A percentile compares a stretch with the other conserved stretches of the same genome.
These are phyloP conservation scores for Thomomys bottae DNA, from an alignment of 2,113 vertebrate species.

Conservation along the genomic window DNA sequence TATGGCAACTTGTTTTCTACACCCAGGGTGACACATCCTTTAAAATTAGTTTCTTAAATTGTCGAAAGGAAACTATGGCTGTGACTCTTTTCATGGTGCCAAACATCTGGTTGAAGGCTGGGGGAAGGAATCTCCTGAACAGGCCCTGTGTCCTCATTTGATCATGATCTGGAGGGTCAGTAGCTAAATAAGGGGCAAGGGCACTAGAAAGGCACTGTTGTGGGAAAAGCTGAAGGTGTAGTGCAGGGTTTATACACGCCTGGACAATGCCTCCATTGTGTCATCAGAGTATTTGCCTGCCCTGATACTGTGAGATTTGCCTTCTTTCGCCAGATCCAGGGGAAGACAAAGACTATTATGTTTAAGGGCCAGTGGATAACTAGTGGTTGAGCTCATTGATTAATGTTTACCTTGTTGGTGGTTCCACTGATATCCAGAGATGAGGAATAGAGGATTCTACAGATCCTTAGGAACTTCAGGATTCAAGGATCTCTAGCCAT, in stretches of 20 bases:
- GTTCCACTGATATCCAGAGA: not conserved
- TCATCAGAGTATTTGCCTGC: constrained; percentile 25
- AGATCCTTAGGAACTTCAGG: not conserved
- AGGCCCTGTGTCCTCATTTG: constrained; percentile 54
- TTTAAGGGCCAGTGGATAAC: constrained; percentile 36
- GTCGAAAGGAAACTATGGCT: constrained; percentile 65
- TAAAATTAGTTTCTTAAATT: constrained; percentile 75
- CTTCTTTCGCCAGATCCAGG: constrained; percentile 54
- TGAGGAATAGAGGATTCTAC: not conserved
- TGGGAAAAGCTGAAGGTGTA: not conserved
- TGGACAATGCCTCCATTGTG: not conserved
- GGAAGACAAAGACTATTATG: not conserved
- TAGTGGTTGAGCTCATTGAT: accelerated
- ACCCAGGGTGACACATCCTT: constrained; percentile 48
- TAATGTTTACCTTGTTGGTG: not conserved
- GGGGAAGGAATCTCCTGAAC: not conserved
- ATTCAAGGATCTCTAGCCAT: not conserved
- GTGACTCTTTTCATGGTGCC: constrained; percentile 7
- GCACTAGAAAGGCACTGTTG: not conserved
- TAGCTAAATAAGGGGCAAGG: constrained; percentile 29
- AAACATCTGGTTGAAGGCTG: constrained; percentile 64
- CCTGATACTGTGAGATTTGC: not conserved
- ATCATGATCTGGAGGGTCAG: constrained; percentile 27
- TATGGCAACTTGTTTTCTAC: constrained; percentile 79
- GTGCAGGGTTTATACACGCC: not conserved